Base-by-base conservation (phyloP, 2,797 vertebrate genomes). In the Xerus rutilus region DNA sequence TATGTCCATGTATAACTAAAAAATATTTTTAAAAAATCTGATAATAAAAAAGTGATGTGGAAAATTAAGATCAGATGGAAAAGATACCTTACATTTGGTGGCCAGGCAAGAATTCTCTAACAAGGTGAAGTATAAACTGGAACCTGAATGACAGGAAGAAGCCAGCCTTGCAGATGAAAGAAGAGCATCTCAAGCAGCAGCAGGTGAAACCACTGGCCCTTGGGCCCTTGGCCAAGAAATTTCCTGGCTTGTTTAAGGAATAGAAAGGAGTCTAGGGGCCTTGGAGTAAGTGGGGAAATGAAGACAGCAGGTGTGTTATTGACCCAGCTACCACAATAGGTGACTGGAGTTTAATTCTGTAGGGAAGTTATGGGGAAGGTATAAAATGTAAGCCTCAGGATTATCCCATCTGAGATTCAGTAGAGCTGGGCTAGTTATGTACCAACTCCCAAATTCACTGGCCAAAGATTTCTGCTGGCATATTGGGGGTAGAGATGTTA, bases 41-140 rank as follows among this genome's bases (percentile, higher is more conserved):
- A 59, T 28, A 11, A 17, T 69, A 82, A 85, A 64, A 52, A 83
- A 84, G 21, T 65, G 45, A 77, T 52, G 13, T 45, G 49, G 23
- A 93, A 32, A 93, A 74, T 76, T 52, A 86, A 86, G 23, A 78
- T 59, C 47, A 59, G 70, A 79, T 81, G 28, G 74, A 43, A 30
- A 94, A 65, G 1, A 28, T 78, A 43, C 39, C 54, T 95, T 79
- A 47, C 39, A 77, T 81, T 70, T 65, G 67, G 13, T 89, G 67
- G 32, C 43, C 70, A 97, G n/a, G 7, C 28, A 86, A 79, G 57
- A 15, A 30, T n/a, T 45, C 87, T 93, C 81, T 65, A 69, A 70
- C 23, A 88, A 45, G 74, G 72, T 86, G 64, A 93, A 91, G 89
- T 79, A 70, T 93, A 94, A 93, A 49, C 35, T 49, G 69, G 86